Percentiles rank a stretch among this genome's conserved stretches.
phyloP scores from a whole-genome alignment of 2,888 invertebrate genomes.

The Archips xylosteana region DNA sequence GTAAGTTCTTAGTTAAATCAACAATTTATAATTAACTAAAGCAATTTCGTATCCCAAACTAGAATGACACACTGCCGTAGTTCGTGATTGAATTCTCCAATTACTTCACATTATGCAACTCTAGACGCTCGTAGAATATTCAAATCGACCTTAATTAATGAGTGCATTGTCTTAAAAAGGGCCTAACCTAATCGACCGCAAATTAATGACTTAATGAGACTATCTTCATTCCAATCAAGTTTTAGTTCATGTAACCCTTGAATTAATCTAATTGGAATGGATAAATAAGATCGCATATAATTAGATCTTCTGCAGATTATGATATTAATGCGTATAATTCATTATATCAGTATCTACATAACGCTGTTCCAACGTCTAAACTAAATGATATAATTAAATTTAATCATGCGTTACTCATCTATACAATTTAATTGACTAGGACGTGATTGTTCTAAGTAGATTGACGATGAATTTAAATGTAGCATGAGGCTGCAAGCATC shows the following conservation, averaged over 20 bases:
- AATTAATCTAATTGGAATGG: not conserved
- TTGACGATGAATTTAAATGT: not conserved
- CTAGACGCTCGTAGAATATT: slow-evolving; percentile 26
- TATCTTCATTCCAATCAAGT: slow-evolving; percentile 31
- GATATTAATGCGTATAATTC: not conserved
- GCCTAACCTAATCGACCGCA: slow-evolving; percentile 37
- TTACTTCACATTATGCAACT: slow-evolving; percentile 26
- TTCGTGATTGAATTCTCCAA: slow-evolving; percentile 7
- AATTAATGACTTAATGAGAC: slow-evolving; percentile 35
- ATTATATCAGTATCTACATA: not conserved
- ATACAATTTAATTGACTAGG: slow-evolving; percentile 10
- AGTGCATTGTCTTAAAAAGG: slow-evolving; percentile 19
- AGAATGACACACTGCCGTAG: not conserved
- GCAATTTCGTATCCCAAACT: not conserved
- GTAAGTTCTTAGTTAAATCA: no score
- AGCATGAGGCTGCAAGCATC: not conserved
- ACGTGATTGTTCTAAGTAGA: not conserved
- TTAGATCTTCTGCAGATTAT: not conserved
- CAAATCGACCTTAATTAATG: slow-evolving; percentile 37
- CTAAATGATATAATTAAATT: slow-evolving; percentile 26
- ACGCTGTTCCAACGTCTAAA: not conserved
- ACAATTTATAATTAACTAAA: no score
- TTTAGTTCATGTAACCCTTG: not conserved
- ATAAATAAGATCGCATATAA: not conserved
- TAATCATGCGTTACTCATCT: slow-evolving; percentile 21